Evolutionary conservation across 2,888 invertebrate species (phyloP), one percentile per base, ranked within the genome.

Genomic region (Hyles lineata): DNA sequence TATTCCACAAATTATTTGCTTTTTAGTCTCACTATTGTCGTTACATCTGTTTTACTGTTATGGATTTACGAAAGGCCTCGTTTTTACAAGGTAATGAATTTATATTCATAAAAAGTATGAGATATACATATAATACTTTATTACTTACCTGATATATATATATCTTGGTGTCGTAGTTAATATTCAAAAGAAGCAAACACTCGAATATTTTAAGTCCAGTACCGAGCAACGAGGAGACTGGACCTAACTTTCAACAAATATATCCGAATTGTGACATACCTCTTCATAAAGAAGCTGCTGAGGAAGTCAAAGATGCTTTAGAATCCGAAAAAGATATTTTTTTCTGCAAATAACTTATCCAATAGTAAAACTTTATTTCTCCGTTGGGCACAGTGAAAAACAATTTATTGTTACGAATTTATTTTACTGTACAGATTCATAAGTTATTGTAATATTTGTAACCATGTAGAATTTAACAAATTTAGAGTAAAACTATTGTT

Each of bases 1-100:
- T 92, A 92, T 81, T 87, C 88, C 2, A 84, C 88, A 11, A 88
- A 82, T 74, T 92, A 92, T 80, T 84, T 92, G 79, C 77, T 92
- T 72, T 85, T 90, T 76, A 80, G 86, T 9, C 74, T 92, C 71
- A 79, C 85, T 19, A 73, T 92, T 58, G 79, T 88, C 43, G 77
- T 90, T 58, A 78, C 82, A 2, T 89, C 90, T 15, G 76, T 90
- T 75, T 70, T 91, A 59, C 82, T 87, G 70, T 74, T 90, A 59
- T 92, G 90, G 90, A 81, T 90, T 72, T 90, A 87, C 71, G 92
- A 92, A 80, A 91, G 87, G 76, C 89, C 90, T 29, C 80, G 82
- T 77, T 82, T 91, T 79, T 89, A 90, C 77, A 91, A 92, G 89
- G 92, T 91, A 80, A 72, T 43, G 8, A 59, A 50, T 58, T 15